These are phyloP conservation scores for Drosophila trapezifrons DNA, from an alignment of 1,140 invertebrate species.

Conservation along the genomic window DNA sequence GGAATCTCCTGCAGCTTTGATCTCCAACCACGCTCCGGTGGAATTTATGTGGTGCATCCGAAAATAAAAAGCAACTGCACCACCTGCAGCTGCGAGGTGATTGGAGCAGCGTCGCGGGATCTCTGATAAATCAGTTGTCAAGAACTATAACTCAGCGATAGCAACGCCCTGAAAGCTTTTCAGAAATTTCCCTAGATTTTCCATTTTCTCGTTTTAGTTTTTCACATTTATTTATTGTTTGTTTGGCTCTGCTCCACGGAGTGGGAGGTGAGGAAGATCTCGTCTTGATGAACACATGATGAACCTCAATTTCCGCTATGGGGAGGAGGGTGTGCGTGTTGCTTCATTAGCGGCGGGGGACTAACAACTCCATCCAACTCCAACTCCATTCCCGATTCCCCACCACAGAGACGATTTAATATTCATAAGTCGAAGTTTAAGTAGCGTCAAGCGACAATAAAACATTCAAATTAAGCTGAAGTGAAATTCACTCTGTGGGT, in stretches of 20 bases:
- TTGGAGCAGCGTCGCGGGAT: conserved; percentile 34
- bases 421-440: conserved; percentile 69
- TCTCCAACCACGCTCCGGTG: conserved; percentile 56
- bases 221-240: conserved; percentile 70
- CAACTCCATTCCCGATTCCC: conserved; percentile 17
- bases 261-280: conserved; percentile 50
- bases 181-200: conserved; percentile 12
- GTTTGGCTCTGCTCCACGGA: conserved; percentile 42
- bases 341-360: conserved; percentile 47
- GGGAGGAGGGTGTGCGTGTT: conserved; percentile 41
- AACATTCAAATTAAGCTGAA: conserved; percentile 65
- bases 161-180: conserved; percentile 62
- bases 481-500: conserved; percentile 55
- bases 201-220: conserved; percentile 27
- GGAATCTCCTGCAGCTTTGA: conserved; percentile 57
- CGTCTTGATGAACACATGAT: conserved; percentile 35
- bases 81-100: conserved; percentile 59
- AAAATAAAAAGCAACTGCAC: conserved; percentile 59
- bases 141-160: conserved; percentile 57
- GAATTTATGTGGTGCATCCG: conserved; percentile 67
- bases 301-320: conserved; percentile 28
- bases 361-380: conserved; percentile 38
- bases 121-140: conserved; percentile 68
- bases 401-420: conserved; percentile 36
- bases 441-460: conserved; percentile 67